Percentiles rank a stretch among this genome's conserved stretches.
These are phyloP conservation scores for Lucilia cuprina DNA, from an alignment of 1,140 invertebrate species.

Conservation along the genomic window DNA sequence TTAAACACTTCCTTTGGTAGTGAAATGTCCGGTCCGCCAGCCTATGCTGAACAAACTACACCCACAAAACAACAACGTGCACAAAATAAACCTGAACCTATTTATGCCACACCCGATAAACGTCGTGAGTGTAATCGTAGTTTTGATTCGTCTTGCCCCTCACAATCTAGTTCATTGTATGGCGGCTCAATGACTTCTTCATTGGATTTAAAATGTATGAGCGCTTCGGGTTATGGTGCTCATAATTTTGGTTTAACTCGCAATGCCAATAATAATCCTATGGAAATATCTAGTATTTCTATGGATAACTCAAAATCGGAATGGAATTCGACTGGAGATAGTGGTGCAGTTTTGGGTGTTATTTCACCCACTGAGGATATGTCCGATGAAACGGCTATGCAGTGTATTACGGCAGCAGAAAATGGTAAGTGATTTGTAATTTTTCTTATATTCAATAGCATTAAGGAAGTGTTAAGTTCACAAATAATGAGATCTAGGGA, in stretches of 20 bases:
- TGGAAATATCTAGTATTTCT: neutral
- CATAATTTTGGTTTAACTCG: neutral
- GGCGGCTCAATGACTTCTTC: constrained; percentile 54
- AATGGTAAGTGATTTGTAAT: constrained; percentile 48
- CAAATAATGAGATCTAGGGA: too few relatives aligned
- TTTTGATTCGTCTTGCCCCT: constrained; percentile 56
- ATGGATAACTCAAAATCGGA: constrained; percentile 29
- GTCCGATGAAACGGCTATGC: constrained; percentile 53
- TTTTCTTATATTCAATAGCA: neutral
- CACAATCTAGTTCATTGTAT: constrained; percentile 53
- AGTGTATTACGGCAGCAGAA: constrained; percentile 55
- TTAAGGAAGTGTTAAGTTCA: too few relatives aligned
- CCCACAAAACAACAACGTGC: constrained; percentile 41
- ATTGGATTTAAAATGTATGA: constrained; percentile 54
- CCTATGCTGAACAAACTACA: constrained; percentile 24
- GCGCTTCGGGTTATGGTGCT: constrained; percentile 16
- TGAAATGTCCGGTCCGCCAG: constrained; percentile 41
- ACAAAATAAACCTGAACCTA: constrained; percentile 48
- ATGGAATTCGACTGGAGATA: constrained; percentile 18
- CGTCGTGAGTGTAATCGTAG: constrained; percentile 55
- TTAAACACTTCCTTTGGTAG: constrained; percentile 54
- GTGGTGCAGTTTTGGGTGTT: constrained; percentile 35
- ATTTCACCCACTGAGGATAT: constrained; percentile 48
- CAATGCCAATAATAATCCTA: neutral
- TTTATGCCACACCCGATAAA: constrained; percentile 60